These are phyloP conservation scores for Edolisoma coerulescens DNA, from an alignment of 2,113 vertebrate species.

Conservation along the genomic window DNA sequence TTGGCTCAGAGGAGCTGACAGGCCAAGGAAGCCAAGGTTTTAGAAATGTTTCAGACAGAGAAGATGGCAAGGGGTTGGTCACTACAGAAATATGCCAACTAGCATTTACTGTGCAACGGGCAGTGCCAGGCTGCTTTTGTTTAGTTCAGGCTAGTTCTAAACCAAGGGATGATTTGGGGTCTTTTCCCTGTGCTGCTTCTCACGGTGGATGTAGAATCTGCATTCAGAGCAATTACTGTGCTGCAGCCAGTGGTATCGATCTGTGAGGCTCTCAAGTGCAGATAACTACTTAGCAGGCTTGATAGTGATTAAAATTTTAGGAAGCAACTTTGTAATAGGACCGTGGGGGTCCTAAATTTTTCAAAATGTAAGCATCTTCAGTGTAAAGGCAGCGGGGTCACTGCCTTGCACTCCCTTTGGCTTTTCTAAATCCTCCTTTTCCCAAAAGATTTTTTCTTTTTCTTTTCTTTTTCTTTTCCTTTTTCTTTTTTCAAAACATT, in stretches of 20 bases:
- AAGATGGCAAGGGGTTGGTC: conserved; percentile 5
- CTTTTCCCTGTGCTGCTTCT: background rate
- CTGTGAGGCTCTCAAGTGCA: conserved; percentile 10
- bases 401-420: background rate
- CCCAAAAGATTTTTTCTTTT: background rate
- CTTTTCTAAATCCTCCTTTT: background rate
- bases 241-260: background rate
- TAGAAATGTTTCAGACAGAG: conserved; percentile 31
- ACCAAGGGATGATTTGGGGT: background rate
- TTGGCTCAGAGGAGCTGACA: conserved; percentile 28
- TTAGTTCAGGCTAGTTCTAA: background rate
- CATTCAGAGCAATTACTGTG: conserved; percentile 15
- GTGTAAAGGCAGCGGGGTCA: background rate
- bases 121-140: conserved; percentile 27
- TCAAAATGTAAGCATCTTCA: background rate
- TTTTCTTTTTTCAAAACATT: background rate
- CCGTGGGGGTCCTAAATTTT: background rate
- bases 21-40: conserved; percentile 45
- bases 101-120: background rate
- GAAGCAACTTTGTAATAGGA: conserved; percentile 15
- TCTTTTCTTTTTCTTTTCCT: background rate
- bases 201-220: background rate
- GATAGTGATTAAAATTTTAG: conserved; percentile 41
- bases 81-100: conserved; percentile 27
- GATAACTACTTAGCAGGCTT: conserved; percentile 10